Evolutionary conservation across 2,113 vertebrate species (phyloP).

Genomic region (Fulmarus glacialis): DNA sequence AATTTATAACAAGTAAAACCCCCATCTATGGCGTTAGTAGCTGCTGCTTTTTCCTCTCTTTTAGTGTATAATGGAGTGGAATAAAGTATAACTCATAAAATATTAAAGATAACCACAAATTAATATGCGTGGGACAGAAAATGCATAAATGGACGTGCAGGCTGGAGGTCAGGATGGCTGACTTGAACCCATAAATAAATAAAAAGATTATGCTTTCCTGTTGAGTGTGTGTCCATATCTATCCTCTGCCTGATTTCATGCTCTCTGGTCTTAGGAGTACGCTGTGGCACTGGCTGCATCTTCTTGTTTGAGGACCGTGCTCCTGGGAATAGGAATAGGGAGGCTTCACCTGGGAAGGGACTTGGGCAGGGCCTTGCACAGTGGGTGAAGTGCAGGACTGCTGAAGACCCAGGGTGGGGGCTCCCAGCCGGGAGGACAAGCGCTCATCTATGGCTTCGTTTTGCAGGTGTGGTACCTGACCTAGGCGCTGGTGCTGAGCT

Average conservation of each 20-base stretch:
- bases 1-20: not conserved
- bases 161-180: not conserved
- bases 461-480: not conserved
- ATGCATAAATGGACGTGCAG: not conserved
- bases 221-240: not conserved
- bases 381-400: not conserved
- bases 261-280: not conserved
- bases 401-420: not conserved
- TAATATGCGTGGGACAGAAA: not conserved
- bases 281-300: not conserved
- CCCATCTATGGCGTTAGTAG: not conserved
- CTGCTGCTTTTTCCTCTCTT: not conserved
- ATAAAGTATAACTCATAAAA: not conserved
- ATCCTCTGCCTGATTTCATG: not conserved
- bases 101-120: conserved; percentile 18
- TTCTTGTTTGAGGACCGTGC: not conserved
- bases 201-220: not conserved
- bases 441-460: accelerated
- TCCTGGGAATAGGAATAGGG: not conserved
- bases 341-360: not conserved
- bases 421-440: accelerated
- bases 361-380: accelerated
- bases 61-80: not conserved
- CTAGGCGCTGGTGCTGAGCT: not conserved
- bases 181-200: conserved; percentile 17